phyloP scores from a whole-genome alignment of 2,888 invertebrate species.

The Tuta absoluta region DNA sequence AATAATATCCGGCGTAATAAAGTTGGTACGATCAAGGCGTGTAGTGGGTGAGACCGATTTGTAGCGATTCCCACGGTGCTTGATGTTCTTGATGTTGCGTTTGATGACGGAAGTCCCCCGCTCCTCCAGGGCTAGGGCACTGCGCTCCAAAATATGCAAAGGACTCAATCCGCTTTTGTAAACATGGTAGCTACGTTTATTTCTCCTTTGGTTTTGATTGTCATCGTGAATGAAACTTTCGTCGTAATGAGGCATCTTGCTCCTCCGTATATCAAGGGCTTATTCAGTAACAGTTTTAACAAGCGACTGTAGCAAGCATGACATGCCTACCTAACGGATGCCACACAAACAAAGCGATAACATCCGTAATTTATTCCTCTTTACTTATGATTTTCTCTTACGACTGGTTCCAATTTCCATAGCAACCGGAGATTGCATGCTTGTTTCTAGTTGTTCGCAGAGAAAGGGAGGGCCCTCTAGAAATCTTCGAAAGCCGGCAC shows the following conservation, averaged over 20 bases:
- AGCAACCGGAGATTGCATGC: conserved; percentile 49
- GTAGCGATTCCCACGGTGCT: conserved; percentile 60
- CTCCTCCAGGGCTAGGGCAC: conserved; percentile 64
- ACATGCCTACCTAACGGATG: not conserved
- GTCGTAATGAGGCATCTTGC: conserved; percentile 78
- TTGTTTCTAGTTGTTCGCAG: conserved; percentile 49
- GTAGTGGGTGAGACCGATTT: conserved; percentile 50
- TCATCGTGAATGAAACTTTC: conserved; percentile 77
- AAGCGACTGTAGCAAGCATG: not conserved
- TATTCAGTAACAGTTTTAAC: not conserved
- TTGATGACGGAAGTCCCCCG: conserved; percentile 70
- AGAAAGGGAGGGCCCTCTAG: conserved; percentile 68
- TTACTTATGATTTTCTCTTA: conserved; percentile 32
- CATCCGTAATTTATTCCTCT: conserved; percentile 33
- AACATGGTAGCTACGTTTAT: conserved; percentile 77
- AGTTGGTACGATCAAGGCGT: conserved; percentile 45
- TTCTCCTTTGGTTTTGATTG: conserved; percentile 72
- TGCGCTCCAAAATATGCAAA: conserved; percentile 57
- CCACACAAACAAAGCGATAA: conserved; percentile 13
- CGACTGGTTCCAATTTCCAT: conserved; percentile 46
- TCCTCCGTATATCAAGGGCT: not conserved
- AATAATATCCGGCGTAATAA: conserved; percentile 65
- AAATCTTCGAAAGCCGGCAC: conserved; percentile 69
- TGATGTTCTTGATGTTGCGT: conserved; percentile 71
- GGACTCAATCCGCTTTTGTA: conserved; percentile 73